These are phyloP conservation scores for Tenebrio molitor DNA, from an alignment of 1,140 invertebrate genomes.

Conservation along the genomic window DNA sequence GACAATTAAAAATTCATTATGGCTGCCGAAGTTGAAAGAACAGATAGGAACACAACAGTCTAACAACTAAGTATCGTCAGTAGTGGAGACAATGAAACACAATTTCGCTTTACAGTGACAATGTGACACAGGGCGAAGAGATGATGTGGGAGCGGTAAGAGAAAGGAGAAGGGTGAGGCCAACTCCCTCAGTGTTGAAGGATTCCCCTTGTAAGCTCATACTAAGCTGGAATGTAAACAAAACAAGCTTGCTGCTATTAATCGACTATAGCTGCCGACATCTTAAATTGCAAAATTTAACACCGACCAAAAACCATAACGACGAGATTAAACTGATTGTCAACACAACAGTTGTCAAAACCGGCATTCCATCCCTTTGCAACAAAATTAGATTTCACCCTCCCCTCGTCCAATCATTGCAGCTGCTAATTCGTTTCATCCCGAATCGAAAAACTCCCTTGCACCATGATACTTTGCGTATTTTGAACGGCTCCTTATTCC, in stretches of 20 bases:
- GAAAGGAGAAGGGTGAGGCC: conserved; percentile 9
- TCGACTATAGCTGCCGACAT: conserved; percentile 37
- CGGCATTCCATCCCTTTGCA: neutral
- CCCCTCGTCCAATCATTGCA: no score
- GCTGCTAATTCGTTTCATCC: no score
- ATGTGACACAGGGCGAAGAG: conserved; percentile 39
- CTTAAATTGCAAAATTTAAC: conserved; percentile 45
- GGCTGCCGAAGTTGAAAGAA: conserved; percentile 2
- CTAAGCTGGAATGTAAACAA: conserved; percentile 46
- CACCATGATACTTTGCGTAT: no score
- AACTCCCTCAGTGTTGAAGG: conserved; percentile 34
- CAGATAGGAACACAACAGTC: conserved; percentile 18
- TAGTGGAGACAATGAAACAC: conserved; percentile 44
- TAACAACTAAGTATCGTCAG: conserved; percentile 47
- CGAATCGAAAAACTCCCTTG: no score
- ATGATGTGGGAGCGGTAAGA: conserved; percentile 32
- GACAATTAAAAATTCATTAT: conserved; percentile 27
- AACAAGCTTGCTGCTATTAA: conserved; percentile 46
- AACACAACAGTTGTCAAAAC: conserved; percentile 3
- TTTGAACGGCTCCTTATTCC: no score
- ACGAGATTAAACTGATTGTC: conserved; percentile 42
- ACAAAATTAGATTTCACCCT: conserved; percentile 24
- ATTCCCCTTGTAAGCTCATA: conserved; percentile 42
- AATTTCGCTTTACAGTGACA: conserved; percentile 48
- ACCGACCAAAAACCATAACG: conserved; percentile 42